phyloP scores from a whole-genome alignment of 1,140 invertebrate species.

The Bilobella aurantiaca region DNA sequence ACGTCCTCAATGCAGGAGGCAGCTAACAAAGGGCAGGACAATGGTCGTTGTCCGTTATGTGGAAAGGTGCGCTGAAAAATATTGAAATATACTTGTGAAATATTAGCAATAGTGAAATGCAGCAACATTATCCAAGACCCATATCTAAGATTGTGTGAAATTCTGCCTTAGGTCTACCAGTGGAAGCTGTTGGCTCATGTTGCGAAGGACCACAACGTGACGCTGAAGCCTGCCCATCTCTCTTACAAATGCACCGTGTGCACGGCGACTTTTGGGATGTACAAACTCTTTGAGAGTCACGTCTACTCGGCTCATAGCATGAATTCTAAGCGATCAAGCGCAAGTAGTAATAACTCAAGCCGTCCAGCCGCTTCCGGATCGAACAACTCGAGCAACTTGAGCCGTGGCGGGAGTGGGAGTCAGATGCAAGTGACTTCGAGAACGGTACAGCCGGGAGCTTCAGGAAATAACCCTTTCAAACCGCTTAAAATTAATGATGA shows the following conservation, averaged over 20 bases:
- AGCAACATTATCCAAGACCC: too few species aligned
- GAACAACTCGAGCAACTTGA: too few species aligned
- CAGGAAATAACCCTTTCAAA: constrained; percentile 46
- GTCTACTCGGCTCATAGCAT: constrained; percentile 84
- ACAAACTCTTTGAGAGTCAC: constrained; percentile 87
- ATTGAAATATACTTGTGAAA: not conserved
- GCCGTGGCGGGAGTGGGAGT: too few species aligned
- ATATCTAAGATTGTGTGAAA: too few species aligned
- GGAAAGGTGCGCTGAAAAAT: constrained; percentile 55
- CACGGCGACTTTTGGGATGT: constrained; percentile 87
- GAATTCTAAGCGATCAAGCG: constrained; percentile 66
- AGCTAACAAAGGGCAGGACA: constrained; percentile 86
- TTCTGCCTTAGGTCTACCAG: constrained; percentile 77
- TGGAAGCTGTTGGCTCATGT: constrained; percentile 86
- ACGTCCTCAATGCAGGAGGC: constrained; percentile 85
- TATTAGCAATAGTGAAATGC: constrained; percentile 34
- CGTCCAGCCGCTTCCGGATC: constrained; percentile 9
- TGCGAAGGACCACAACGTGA: constrained; percentile 77
- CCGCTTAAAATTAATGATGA: constrained; percentile 83
- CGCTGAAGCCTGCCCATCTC: constrained; percentile 77
- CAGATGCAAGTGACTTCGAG: constrained; percentile 33
- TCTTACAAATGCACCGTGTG: constrained; percentile 92
- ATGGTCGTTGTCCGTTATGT: constrained; percentile 83
- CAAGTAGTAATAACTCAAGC: not conserved
- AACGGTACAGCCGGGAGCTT: constrained; percentile 14